Evolutionary conservation across 2,797 vertebrate species (phyloP), one percentile per base, ranked within the genome.

Genomic region (Arrhamphus sclerolepis): DNA sequence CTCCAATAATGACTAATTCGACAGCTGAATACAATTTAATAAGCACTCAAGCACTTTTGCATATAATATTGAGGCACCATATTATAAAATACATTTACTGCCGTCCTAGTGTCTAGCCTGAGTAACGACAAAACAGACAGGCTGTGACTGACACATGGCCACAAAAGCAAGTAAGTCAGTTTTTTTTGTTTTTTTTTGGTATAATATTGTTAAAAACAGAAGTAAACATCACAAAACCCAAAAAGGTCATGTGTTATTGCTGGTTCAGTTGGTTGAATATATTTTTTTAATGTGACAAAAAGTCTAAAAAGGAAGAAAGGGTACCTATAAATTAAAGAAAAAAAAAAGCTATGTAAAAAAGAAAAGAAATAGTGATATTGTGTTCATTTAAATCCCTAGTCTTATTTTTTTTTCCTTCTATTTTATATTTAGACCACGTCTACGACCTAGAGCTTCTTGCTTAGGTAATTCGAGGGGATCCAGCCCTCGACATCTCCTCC

Each of bases 381-480:
- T 72, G 55, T 71, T 81, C 31, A 55, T 64, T 65, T 71, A 66
- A 54, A 71, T 48, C 34, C 43, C 58, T 48, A 46, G 14, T 54
- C 53, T n/a, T 61, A 19, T 19, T 29, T 52, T 11, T 56, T 40
- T 57, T 34, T 58, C 55, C 24, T 14, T 46, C 60, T 57, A 56
- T 6, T 7, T 55, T 34, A 56, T 53, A 7, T 56, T 26, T 40
- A 20, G 67, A 41, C 19, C 28, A 50, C 5, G 4, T 58, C 57
- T 56, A 10, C 74, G 72, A 42, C 22, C 88, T 97, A 99, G 0
- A 93, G 95, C 91, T 98, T 98, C 92, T 97, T 98, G 72, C 92
- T 88, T 78, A 99, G 94, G 90, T 98, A 99, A 84, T 98, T 99
- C 57, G 97, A 99, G 89, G 98, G 98, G 88, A 99, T 96, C 98